phyloP scores from a whole-genome alignment of 2,888 invertebrate genomes.

The Ryuthela nishihirai region DNA sequence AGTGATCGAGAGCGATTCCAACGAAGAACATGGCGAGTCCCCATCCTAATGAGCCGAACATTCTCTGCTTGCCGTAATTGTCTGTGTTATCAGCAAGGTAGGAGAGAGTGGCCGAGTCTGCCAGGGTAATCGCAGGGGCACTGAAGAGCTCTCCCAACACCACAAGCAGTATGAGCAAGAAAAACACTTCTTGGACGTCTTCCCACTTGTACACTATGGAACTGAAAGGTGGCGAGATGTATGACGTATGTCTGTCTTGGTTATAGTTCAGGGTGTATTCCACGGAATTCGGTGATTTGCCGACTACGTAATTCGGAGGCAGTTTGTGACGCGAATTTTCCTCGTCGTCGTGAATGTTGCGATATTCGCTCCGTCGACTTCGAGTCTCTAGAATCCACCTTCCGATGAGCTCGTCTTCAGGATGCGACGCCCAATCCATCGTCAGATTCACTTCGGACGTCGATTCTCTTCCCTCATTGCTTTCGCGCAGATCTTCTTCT shows the following conservation, averaged over 20 bases:
- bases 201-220: conserved; percentile 81
- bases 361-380: neutral
- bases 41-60: conserved; percentile 98
- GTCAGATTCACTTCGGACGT: too few relatives aligned
- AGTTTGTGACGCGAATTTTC: conserved; percentile 32
- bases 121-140: conserved; percentile 89
- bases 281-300: conserved; percentile 71
- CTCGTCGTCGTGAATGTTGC: conserved; percentile 3
- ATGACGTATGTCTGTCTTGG: conserved; percentile 59
- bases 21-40: conserved; percentile 98
- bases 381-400: neutral
- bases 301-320: conserved; percentile 48
- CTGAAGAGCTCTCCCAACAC: conserved; percentile 97
- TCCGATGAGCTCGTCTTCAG: too few relatives aligned
- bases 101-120: conserved; percentile 80
- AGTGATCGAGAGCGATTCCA: conserved; percentile 92
- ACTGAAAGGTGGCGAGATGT: conserved; percentile 87
- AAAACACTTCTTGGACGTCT: conserved; percentile 94
- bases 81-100: conserved; percentile 57
- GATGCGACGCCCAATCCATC: too few relatives aligned
- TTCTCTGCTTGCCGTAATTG: conserved; percentile 90
- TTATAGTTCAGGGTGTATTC: conserved; percentile 44
- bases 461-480: neutral
- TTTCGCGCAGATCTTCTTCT: too few relatives aligned
- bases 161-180: conserved; percentile 84